Evolutionary conservation across 2,888 invertebrate genomes (phyloP), one percentile per base, ranked within the genome.

Genomic region (Sicus ferrugineus): DNA sequence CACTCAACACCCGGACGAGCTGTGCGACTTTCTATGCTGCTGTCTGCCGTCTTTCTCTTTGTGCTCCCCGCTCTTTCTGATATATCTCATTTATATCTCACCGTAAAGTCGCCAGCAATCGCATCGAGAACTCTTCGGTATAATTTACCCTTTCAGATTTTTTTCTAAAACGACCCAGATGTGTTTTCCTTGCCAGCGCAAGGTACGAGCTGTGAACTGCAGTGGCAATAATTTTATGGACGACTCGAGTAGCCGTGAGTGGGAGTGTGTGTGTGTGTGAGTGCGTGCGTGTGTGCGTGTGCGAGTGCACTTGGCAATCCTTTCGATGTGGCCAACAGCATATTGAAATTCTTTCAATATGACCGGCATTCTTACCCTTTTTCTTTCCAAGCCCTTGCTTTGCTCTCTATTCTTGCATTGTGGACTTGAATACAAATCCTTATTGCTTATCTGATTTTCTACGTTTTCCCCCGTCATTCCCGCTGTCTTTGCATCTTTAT

Each of bases 311-410:
- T 42, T 64, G 42, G 42, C 62, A 64, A 61, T 62, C 67, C 62
- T 70, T 67, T 54, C 67, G 67, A 67, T 62, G 62, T 67, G 62
- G 66, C 56, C 46, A 56, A 31, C 30, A 31, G n/a, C 56, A 42
- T 64, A 30, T 64, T 54, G 42, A 68, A 64, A 61, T 62, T 62
- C 62, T 70, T 67, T 54, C 67, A 70, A 67, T 62, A 67, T 67
- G 62, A 62, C 56, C 46, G 62, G 31, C 30, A 31, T 54, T 68
- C 28, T 28, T 48, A 54, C 31, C 38, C n/a, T 68, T 38, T 48
- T 56, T 58, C 58, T 31, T 58, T 64, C 58, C 31, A 26, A 16
- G 11, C 38, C n/a, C 34, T 54, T 11, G 30, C 38, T 16, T 26
- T 56, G 54, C 3, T 54, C 26, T n/a, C 16, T 6, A 42, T 56